A percentile compares a stretch with the other conserved stretches of the same genome.
Conservation (phyloP, 1,140 invertebrate species). For the Wiebesia pumilae region DNA sequence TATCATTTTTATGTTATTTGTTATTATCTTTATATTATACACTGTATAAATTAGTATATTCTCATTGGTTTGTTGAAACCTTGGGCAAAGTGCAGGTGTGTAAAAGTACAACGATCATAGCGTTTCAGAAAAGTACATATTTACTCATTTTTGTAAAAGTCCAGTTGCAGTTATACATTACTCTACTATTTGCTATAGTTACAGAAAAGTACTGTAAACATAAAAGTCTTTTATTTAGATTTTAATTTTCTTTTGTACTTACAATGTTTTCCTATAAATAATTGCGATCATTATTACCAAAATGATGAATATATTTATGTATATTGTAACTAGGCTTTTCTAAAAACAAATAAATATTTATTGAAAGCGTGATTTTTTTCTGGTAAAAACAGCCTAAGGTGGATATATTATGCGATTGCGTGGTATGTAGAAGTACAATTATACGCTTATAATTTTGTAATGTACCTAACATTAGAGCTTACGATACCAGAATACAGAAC, state of each 20-base stretch:
- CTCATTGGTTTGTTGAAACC: no score
- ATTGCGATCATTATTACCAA: background rate
- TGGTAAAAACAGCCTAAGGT: conserved; percentile 5
- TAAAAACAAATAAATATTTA: conserved; percentile 6
- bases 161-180: background rate
- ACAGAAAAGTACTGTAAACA: conserved; percentile 18
- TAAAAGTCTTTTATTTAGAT: background rate
- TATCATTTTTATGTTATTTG: no score
- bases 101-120: background rate
- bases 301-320: background rate
- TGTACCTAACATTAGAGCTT: conserved; percentile 18
- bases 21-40: no score
- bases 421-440: background rate
- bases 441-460: conserved; percentile 1
- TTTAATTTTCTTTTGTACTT: conserved; percentile 16
- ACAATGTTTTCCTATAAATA: conserved; percentile 21
- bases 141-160: conserved; percentile 17
- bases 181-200: background rate
- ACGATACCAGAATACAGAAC: conserved; percentile 61
- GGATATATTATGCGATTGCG: background rate
- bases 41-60: no score
- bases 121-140: background rate
- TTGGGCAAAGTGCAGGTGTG: background rate
- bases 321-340: background rate
- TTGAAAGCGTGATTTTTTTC: background rate